Evolutionary conservation across 2,797 vertebrate genomes (phyloP), one percentile per base, ranked within the genome.

Genomic region (Hipposideros larvatus): DNA sequence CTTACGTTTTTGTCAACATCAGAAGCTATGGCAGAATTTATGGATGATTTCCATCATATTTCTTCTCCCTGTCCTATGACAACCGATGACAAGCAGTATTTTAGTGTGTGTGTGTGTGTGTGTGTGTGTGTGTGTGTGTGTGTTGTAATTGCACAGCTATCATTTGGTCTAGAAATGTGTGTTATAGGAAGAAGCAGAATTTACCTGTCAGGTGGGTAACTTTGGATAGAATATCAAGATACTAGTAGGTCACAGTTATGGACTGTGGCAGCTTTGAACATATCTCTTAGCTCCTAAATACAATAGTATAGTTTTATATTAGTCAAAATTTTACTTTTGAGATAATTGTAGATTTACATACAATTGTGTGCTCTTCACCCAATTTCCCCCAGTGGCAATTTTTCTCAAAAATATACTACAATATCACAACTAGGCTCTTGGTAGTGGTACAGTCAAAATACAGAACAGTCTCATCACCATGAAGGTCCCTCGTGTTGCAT

Each of bases 111-210:
- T 70, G 53, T 14, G 24, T 71, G 22, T 88, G 41, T 74, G 3
- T 93, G 51, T 61, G 0, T 22, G 2, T n/a, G 7, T 68, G 24
- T 61, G 63, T 24, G 1, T 55, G 7, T 86, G 41, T 59, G 5
- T 37, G 26, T 61, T 80, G 93, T 91, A 74, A 96, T 43, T 66
- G 11, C 46, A 90, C 53, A 74, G 15, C 15, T 95, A 63, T 84
- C 7, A 51, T 80, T 74, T 87, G 31, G 48, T 66, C 26, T 82
- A 79, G 55, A 84, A 83, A 75, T 75, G 5, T 43, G 59, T 95
- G 18, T 75, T 71, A n/a, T 24, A 68, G 37, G 4, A 11, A 75
- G 8, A 7, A 70, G 28, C 18, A 65, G 21, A 83, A 57, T 71
- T 87, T 82, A 87, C 31, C 19, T 84, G 21, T 22, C 13, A 74